Evolutionary conservation across 2,888 invertebrate genomes (phyloP), one percentile per base, ranked within the genome.

Genomic region (Platycnemis pennipes): DNA sequence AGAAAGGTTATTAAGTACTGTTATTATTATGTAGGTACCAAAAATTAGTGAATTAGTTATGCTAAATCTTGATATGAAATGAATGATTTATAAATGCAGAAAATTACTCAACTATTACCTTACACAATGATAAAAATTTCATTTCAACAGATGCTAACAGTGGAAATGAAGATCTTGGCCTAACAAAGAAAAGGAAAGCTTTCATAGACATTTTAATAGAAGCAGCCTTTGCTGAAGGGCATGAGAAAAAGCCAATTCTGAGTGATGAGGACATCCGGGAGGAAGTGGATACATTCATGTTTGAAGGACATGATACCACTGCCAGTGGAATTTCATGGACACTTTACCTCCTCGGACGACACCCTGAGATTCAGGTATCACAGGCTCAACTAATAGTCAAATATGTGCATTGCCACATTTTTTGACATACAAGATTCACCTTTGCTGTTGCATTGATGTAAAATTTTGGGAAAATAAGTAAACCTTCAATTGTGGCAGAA

Each of bases 291-390:
- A 96, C 96, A 3, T 95, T 96, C 91, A 94, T 94, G 94, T 94
- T 94, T 69, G 87, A 97, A 96, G 97, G 97, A 5, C 97, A 97
- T 95, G 97, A 97, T 95, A 97, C 97, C 0, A 97, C 97, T 0
- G 97, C 97, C 0, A 97, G 97, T 2, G 97, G 97, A 26, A 96
- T 97, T 88, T 96, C 96, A 94, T 97, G 97, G 97, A 96, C 97
- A 19, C 95, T 97, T 13, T 97, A 97, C 95, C 96, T 97, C 16
- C 96, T 97, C 13, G 97, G 97, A 13, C 95, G 96, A 44, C 95
- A 97, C 95, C 97, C 97, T 0, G 96, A 97, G 11, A 96, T 97
- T 46, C 97, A 97, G 96, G 96, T 96, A 37, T 37, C 13, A 77
- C 11, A 77, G 31, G 69, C 11, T 49, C 11, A 49, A 49, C 19